Evolutionary conservation across 2,113 vertebrate genomes (phyloP), one percentile per base, ranked within the genome.

Genomic region (Rhadina sibilatrix): DNA sequence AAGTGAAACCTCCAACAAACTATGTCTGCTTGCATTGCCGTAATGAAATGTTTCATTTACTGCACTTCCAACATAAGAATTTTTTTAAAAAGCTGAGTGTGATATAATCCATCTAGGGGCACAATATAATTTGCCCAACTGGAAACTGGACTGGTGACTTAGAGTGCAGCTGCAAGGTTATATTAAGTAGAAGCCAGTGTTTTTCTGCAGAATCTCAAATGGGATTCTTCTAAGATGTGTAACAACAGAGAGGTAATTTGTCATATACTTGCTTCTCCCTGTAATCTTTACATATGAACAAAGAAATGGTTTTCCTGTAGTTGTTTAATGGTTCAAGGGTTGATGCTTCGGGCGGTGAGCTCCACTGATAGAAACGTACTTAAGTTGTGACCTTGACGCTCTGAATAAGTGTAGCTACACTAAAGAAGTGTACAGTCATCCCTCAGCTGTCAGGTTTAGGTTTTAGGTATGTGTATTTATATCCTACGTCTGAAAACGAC

Each of bases 231-330:
- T 69, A 49, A 79, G 37, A 31, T 80, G 23, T 56, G 24, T 80
- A 69, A 61, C 44, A 53, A 11, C 40, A 65, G 57, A 21, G 50
- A 49, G 12, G 15, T 70, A 38, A 35, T 89, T 95, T 71, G 54
- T 84, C 57, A 15, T 35, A 15, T 35, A 24, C n/a, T 60, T 3
- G 1, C 74, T 86, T 63, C 19, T 93, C 27, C 46, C 68, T 30
- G 1, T 42, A 63, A 35, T 83, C 56, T 89, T 83, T 47, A 42
- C 1, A 0, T 54, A 20, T 21, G 31, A 46, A 42, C 0, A 0
- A 83, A 81, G 23, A 74, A 86, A 59, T 47, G 14, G 24, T 54
- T 84, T 83, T 63, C 37, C 35, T 59, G 17, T 47, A 49, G 10
- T 44, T 64, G 15, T 84, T 78, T 47, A 19, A 27, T 56, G 1